Conservation (phyloP, 2,797 vertebrate genomes). For the Pachyuromys duprasi region DNA sequence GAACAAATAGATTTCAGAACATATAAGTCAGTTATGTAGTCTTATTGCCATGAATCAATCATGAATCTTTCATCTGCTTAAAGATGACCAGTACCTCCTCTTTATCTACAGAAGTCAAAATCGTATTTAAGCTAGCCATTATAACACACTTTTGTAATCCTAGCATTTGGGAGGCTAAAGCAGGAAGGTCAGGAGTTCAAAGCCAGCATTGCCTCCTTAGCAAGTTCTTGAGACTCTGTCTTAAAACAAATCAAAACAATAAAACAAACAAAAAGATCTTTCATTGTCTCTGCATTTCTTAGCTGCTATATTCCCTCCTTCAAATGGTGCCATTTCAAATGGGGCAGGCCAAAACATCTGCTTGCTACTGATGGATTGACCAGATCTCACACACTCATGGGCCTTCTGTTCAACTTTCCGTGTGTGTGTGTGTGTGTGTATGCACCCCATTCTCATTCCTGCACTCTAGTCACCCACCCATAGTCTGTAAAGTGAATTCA, state of each 20-base stretch:
- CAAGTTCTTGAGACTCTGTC: background rate
- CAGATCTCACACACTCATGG: background rate
- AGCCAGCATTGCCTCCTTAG: background rate
- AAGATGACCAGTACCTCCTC: background rate
- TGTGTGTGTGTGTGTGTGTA: background rate
- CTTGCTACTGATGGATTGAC: background rate
- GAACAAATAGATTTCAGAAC: conserved; percentile 13
- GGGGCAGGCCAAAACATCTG: background rate
- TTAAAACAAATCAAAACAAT: background rate
- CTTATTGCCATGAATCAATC: background rate
- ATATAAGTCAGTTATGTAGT: background rate
- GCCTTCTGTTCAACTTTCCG: background rate
- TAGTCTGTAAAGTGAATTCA: background rate
- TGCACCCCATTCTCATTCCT: too few species aligned
- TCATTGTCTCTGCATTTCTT: background rate
- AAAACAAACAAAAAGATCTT: background rate
- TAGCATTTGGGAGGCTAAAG: background rate
- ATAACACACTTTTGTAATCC: background rate
- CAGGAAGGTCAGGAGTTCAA: background rate
- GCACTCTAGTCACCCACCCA: background rate
- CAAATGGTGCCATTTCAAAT: background rate
- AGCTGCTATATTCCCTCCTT: background rate
- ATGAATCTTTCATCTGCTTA: background rate
- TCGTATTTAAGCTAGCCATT: background rate
- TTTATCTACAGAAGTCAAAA: background rate